These are phyloP conservation scores for Syritta pipiens DNA, from an alignment of 2,888 invertebrate species.

Conservation along the genomic window DNA sequence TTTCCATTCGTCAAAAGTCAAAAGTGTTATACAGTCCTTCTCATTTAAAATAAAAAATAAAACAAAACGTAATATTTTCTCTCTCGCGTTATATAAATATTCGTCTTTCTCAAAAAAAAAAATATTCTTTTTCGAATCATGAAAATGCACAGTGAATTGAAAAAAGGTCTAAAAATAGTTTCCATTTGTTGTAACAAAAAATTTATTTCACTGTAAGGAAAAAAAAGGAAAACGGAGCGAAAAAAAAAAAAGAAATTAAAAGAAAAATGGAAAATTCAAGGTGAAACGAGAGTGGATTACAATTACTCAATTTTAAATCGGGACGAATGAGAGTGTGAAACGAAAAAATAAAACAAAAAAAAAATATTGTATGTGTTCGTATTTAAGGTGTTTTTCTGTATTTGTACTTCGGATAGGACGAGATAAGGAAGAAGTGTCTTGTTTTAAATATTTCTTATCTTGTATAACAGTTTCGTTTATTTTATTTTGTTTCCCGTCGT, in stretches of 20 bases:
- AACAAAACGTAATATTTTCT: constrained; percentile 31
- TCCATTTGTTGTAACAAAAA: constrained; percentile 4
- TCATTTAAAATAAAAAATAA: constrained; percentile 8
- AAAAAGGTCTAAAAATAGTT: constrained; percentile 18
- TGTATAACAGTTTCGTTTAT: constrained; percentile 63
- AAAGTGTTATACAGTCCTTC: constrained; percentile 55
- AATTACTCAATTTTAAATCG: constrained; percentile 61
- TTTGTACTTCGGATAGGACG: constrained; percentile 57
- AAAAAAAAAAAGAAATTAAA: constrained; percentile 12
- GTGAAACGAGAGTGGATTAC: constrained; percentile 68
- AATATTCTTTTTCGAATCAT: not conserved
- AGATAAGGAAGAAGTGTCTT: constrained; percentile 58
- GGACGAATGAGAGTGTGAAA: constrained; percentile 64
- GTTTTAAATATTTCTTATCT: constrained; percentile 62
- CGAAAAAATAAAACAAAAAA: constrained; percentile 26
- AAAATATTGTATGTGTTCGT: constrained; percentile 48
- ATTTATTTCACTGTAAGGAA: constrained; percentile 21
- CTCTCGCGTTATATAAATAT: constrained; percentile 60
- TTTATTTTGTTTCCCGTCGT: constrained; percentile 27
- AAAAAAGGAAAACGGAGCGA: constrained; percentile 11
- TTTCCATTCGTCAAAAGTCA: constrained; percentile 39
- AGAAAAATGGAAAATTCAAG: constrained; percentile 61
- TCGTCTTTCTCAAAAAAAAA: constrained; percentile 19
- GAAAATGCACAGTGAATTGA: constrained; percentile 50
- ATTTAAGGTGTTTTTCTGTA: constrained; percentile 50